Percentiles rank a stretch among this genome's conserved stretches.
Conservation (phyloP, 2,113 vertebrate species). For the Potamarius usumacintae region DNA sequence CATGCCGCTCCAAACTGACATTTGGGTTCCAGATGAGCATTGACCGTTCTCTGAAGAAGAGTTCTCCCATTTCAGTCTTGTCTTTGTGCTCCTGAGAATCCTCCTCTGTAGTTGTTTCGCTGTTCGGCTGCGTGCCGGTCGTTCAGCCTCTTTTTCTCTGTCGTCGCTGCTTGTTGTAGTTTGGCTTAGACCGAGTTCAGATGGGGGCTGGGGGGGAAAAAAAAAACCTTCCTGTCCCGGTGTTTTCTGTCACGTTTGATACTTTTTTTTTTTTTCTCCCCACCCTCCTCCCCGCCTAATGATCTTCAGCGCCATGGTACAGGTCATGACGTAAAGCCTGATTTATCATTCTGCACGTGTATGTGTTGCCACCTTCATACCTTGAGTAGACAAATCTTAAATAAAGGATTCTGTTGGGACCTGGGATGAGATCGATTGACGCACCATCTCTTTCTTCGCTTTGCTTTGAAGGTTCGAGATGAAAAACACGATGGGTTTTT, state of each 20-base stretch:
- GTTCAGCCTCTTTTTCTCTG: background rate
- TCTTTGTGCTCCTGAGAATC: conserved; percentile 20
- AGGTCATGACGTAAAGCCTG: conserved; percentile 45
- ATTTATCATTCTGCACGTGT: conserved; percentile 51
- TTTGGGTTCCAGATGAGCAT: background rate
- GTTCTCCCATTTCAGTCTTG: conserved; percentile 3
- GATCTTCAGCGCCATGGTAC: conserved; percentile 50
- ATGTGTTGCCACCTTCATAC: conserved; percentile 28
- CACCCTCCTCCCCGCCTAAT: background rate
- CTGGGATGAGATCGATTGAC: conserved; percentile 51
- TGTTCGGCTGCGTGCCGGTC: background rate
- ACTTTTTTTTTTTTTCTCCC: background rate
- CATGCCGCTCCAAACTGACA: conserved; percentile 50
- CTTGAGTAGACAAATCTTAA: background rate
- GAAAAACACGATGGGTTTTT: conserved; percentile 50
- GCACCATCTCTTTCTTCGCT: conserved; percentile 2
- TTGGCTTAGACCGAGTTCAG: conserved; percentile 34
- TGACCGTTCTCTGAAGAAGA: background rate
- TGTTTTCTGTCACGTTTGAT: conserved; percentile 29
- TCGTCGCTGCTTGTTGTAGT: conserved; percentile 31
- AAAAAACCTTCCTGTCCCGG: background rate
- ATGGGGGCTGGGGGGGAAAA: background rate
- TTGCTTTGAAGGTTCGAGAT: conserved; percentile 62
- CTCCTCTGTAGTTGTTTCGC: conserved; percentile 10
- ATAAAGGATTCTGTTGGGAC: conserved; percentile 37